Evolutionary conservation across 2,888 invertebrate genomes (phyloP).

Genomic region (Allacma fusca): DNA sequence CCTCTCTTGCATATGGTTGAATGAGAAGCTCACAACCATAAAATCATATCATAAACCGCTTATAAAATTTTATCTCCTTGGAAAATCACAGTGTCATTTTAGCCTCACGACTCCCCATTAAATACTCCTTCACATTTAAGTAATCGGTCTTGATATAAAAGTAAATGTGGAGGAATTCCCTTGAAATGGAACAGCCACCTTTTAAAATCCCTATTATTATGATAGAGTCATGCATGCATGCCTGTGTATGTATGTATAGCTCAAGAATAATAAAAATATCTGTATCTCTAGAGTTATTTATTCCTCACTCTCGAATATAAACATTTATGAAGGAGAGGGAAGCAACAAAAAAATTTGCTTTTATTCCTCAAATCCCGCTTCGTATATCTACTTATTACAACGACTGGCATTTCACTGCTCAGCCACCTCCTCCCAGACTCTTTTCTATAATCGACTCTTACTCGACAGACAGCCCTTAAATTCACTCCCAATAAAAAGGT

Average conservation of each 20-base stretch:
- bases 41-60: constrained; percentile 32
- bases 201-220: neutral
- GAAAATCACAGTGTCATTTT: constrained; percentile 35
- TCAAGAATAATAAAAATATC: neutral
- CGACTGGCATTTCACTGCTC: too few species aligned
- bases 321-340: constrained; percentile 20
- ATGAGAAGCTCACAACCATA: neutral
- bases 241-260: neutral
- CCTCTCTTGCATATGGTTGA: neutral
- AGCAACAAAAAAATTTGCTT: constrained; percentile 14
- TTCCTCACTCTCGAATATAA: neutral
- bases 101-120: constrained; percentile 2
- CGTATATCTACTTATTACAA: too few species aligned
- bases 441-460: too few species aligned
- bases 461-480: too few species aligned
- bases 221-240: neutral
- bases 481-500: too few species aligned
- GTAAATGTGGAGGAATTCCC: neutral
- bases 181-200: neutral
- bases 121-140: neutral
- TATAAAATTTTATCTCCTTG: constrained; percentile 34
- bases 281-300: too few species aligned
- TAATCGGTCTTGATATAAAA: neutral
- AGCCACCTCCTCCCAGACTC: too few species aligned
- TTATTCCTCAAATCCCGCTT: constrained; percentile 17